These are phyloP conservation scores for Scotopteryx bipunctaria DNA, from an alignment of 2,888 invertebrate species.

Conservation along the genomic window DNA sequence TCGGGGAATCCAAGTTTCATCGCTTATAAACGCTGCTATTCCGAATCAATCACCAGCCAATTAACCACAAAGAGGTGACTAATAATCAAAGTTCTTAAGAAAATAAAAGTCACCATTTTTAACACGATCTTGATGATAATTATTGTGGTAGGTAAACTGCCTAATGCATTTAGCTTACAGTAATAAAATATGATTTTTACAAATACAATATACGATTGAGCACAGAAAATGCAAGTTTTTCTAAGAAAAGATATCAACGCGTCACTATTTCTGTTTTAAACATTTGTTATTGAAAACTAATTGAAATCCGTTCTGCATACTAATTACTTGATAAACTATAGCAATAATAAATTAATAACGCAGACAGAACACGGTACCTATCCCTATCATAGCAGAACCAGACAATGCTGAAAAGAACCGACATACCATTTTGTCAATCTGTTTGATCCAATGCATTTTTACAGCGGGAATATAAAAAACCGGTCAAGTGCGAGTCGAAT, in stretches of 20 bases:
- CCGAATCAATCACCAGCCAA: not conserved
- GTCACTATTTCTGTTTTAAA: slow-evolving; percentile 1
- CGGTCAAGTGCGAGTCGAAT: too few relatives aligned
- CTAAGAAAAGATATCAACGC: slow-evolving; percentile 64
- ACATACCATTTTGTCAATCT: too few relatives aligned
- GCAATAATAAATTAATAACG: not conserved
- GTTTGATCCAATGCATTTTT: too few relatives aligned
- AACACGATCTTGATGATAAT: too few relatives aligned
- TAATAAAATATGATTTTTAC: not conserved
- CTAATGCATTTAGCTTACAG: too few relatives aligned
- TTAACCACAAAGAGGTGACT: not conserved
- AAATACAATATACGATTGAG: not conserved
- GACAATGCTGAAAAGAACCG: too few relatives aligned
- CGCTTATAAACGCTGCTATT: not conserved
- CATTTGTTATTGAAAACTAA: not conserved
- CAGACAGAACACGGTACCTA: too few relatives aligned
- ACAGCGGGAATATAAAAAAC: too few relatives aligned
- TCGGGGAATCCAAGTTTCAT: slow-evolving; percentile 7
- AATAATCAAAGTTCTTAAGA: not conserved
- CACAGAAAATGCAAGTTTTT: not conserved
- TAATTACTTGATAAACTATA: not conserved
- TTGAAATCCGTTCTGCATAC: not conserved
- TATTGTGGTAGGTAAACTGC: too few relatives aligned
- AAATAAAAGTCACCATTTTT: too few relatives aligned
- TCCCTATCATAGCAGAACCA: too few relatives aligned